These are phyloP conservation scores for Diadema setosum DNA, from an alignment of 35 echinoderm and acorn worm genomes.

Conservation along the genomic window DNA sequence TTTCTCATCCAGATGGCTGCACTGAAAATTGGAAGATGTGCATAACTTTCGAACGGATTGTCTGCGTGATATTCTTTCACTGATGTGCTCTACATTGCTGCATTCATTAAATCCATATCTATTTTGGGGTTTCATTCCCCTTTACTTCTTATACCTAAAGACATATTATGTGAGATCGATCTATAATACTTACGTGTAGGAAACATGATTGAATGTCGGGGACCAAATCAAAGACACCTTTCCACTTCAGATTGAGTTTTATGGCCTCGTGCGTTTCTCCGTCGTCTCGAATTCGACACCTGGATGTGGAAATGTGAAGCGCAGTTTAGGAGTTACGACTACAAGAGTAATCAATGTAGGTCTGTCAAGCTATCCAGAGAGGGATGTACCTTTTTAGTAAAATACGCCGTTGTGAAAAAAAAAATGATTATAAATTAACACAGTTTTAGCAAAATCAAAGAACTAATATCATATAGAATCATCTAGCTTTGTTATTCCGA, in stretches of 20 bases:
- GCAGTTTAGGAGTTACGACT: neutral
- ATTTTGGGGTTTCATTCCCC: neutral
- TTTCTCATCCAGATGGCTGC: too few relatives aligned
- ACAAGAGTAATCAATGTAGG: too few relatives aligned
- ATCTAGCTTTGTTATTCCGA: too few relatives aligned
- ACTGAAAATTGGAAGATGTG: too few relatives aligned
- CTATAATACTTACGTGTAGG: neutral
- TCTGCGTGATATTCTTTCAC: neutral
- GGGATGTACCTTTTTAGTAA: too few relatives aligned
- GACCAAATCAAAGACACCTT: neutral
- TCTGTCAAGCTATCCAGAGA: too few relatives aligned
- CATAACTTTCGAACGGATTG: neutral
- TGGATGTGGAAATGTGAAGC: neutral
- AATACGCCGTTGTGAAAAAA: too few relatives aligned
- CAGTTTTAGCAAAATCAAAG: too few relatives aligned
- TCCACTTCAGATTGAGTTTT: neutral
- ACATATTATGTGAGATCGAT: neutral
- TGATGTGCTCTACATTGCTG: neutral
- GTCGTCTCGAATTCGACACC: neutral
- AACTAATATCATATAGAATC: too few relatives aligned
- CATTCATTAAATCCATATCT: neutral
- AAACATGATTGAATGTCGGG: neutral
- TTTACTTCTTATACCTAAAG: neutral
- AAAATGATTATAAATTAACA: too few relatives aligned
- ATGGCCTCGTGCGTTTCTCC: neutral